Evolutionary conservation across 2,888 invertebrate genomes (phyloP), one percentile per base, ranked within the genome.

Genomic region (Cephus nigrinus): DNA sequence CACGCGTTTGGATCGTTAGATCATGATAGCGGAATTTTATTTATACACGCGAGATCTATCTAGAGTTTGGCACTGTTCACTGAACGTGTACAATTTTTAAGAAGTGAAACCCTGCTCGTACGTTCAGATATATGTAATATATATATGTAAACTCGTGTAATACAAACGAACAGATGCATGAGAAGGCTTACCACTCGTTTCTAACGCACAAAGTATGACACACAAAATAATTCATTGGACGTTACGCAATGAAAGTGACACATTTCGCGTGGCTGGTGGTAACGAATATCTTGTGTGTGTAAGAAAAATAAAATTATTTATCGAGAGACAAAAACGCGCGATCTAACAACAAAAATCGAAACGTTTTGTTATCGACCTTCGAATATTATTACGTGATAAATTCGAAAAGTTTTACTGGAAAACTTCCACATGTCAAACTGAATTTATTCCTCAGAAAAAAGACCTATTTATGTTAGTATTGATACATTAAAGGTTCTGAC

Each of bases 171-270:
- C 55, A 55, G 55, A 55, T 55, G 55, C 23, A 9, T 0, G 23
- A 55, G 23, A 55, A 55, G 55, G 23, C 55, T 55, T 23, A 23
- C 2, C 5, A 55, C 9, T 55, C 55, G 23, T 23, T 9, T 55
- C 55, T 55, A 55, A 55, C 55, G 23, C 55, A 55, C 55, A 55
- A 55, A 55, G 55, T 55, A 55, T 71, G 32, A 23, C 71, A 33
- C 30, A 71, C 71, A 33, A 71, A 71, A 71, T 71, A 71, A 71
- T 71, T 31, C 32, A 71, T 71, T 71, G 33, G 12, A 71, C 11
- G 71, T 71, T 71, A 71, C 71, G 71, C 32, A 71, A 71, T 9
- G 33, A 71, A 71, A 32, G 9, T 11, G 5, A 71, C 31, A 71
- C 32, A 55, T 55, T 55, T 55, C 23, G 23, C 55, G 55, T 55